phyloP scores from a whole-genome alignment of 2,888 invertebrate genomes.

The Lasiommata megera region DNA sequence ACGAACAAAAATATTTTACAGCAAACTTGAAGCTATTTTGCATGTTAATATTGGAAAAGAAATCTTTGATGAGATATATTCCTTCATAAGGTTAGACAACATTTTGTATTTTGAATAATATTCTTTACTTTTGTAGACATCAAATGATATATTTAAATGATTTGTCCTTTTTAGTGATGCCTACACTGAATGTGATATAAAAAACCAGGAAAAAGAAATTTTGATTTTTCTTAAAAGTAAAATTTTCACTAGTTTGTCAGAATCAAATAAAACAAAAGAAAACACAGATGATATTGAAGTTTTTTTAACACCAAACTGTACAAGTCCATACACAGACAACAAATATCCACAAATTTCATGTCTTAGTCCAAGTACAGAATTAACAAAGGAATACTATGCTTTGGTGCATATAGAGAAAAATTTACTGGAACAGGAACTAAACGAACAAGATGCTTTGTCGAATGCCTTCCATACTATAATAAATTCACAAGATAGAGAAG shows the following conservation, averaged over 20 bases:
- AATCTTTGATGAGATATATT: conserved; percentile 77
- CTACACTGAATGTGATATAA: conserved; percentile 73
- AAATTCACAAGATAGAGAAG: conserved; percentile 52
- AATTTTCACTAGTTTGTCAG: conserved; percentile 36
- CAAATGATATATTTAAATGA: background rate
- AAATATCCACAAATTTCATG: conserved; percentile 40
- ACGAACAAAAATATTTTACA: conserved; percentile 81
- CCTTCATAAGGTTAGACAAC: conserved; percentile 69
- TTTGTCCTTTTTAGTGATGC: conserved; percentile 55
- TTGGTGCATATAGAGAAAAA: conserved; percentile 62
- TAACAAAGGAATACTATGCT: conserved; percentile 68
- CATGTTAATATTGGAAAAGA: conserved; percentile 73
- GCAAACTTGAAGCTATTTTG: conserved; percentile 77
- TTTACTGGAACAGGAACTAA: conserved; percentile 73
- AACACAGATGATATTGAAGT: conserved; percentile 62
- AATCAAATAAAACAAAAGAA: conserved; percentile 45
- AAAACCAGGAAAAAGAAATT: conserved; percentile 73
- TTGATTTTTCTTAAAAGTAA: conserved; percentile 63
- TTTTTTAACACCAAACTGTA: conserved; percentile 71
- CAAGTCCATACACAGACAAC: conserved; percentile 59
- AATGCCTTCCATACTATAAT: conserved; percentile 74
- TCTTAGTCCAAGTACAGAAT: conserved; percentile 65
- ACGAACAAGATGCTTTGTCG: conserved; percentile 76
- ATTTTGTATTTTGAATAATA: background rate
- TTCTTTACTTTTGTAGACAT: too few relatives aligned